Conservation (phyloP, 2,888 invertebrate genomes). For the Alitta virens region DNA sequence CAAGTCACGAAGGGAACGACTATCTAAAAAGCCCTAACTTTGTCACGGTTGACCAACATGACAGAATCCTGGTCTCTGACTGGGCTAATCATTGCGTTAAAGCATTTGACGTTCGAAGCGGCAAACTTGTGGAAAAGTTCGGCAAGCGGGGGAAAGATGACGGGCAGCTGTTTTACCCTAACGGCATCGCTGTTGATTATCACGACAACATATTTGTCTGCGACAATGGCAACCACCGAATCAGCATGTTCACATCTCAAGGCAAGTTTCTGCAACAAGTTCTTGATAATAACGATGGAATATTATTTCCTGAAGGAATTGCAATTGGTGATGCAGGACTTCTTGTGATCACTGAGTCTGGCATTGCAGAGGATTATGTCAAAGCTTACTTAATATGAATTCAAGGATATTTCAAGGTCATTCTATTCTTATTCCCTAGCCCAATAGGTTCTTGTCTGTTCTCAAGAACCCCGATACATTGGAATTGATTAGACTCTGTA, state of each 20-base stretch:
- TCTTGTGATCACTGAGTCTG: neutral
- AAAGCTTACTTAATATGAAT: neutral
- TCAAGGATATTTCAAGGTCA: no score
- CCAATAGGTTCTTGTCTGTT: no score
- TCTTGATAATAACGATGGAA: neutral
- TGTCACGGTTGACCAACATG: neutral
- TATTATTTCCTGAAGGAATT: neutral
- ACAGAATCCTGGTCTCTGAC: slow-evolving; percentile 5
- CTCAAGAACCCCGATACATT: no score
- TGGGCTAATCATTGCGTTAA: slow-evolving; percentile 1
- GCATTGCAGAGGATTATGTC: neutral
- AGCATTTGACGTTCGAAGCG: slow-evolving; percentile 1
- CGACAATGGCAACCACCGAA: slow-evolving; percentile 3
- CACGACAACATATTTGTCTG: neutral
- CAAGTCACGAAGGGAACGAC: neutral
- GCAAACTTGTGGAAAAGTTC: neutral
- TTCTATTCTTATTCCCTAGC: no score
- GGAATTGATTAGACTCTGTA: no score
- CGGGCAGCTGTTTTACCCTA: neutral
- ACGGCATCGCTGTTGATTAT: slow-evolving; percentile 2
- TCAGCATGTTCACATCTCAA: neutral
- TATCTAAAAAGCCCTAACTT: neutral
- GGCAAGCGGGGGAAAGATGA: neutral
- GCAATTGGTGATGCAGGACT: neutral
- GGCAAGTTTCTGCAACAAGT: slow-evolving; percentile 1